phyloP scores from a whole-genome alignment of 2,797 vertebrate species.

The Epinephelus awoara region DNA sequence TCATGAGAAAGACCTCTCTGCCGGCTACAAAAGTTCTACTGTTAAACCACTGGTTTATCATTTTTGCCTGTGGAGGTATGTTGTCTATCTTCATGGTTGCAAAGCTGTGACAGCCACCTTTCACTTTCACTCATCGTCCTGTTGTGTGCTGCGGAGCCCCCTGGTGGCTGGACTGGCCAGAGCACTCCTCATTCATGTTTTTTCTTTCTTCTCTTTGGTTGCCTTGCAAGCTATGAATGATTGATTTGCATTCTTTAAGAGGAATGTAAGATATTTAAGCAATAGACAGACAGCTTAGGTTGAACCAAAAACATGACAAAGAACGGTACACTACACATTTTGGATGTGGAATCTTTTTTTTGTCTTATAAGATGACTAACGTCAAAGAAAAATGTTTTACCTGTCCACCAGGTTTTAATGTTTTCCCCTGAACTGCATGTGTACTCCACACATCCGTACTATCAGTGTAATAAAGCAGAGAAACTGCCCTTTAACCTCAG shows the following conservation, averaged over 20 bases:
- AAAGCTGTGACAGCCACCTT: conserved; percentile 18
- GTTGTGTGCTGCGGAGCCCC: conserved; percentile 60
- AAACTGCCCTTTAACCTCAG: conserved; percentile 55
- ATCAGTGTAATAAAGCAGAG: conserved; percentile 53
- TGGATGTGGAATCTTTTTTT: conserved; percentile 29
- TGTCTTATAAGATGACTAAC: conserved; percentile 2
- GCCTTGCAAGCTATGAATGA: conserved; percentile 59
- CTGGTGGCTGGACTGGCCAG: conserved; percentile 70
- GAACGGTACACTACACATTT: conserved; percentile 32
- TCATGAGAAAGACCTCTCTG: not conserved
- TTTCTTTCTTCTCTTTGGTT: conserved; percentile 39
- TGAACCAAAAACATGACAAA: conserved; percentile 48
- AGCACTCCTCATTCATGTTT: conserved; percentile 11
- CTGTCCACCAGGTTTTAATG: conserved; percentile 1
- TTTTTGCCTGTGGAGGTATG: conserved; percentile 7
- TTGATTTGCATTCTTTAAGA: conserved; percentile 43
- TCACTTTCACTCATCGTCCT: conserved; percentile 2
- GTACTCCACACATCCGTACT: conserved; percentile 24
- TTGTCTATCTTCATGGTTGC: conserved; percentile 8
- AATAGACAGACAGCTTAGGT: conserved; percentile 60
- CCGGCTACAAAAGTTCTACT: conserved; percentile 24
- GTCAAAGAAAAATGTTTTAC: not conserved
- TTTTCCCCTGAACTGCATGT: conserved; percentile 48
- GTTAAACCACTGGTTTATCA: conserved; percentile 24
- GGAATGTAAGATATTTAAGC: conserved; percentile 71